Conservation (phyloP, 2,888 invertebrate genomes). For the Eretmocerus hayati region DNA sequence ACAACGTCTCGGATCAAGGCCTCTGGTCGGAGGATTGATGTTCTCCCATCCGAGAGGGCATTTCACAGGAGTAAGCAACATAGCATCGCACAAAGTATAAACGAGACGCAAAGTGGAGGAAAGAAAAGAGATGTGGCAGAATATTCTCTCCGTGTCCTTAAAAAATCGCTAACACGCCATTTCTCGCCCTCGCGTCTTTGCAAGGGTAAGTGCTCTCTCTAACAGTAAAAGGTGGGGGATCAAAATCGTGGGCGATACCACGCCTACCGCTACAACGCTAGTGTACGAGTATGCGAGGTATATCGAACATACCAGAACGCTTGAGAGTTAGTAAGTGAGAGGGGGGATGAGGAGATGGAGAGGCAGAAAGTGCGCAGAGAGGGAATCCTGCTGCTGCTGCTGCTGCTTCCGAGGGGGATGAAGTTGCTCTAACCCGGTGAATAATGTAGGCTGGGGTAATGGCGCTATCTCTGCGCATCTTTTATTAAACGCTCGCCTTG, state of each 20-base stretch:
- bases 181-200: slow-evolving; percentile 7
- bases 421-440: slow-evolving; percentile 46
- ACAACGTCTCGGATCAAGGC: too few species aligned
- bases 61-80: neutral
- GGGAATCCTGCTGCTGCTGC: too few species aligned
- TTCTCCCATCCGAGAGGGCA: too few species aligned
- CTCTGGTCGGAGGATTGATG: too few species aligned
- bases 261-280: slow-evolving; percentile 20
- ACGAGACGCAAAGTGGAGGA: slow-evolving; percentile 2
- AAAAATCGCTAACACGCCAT: slow-evolving; percentile 20
- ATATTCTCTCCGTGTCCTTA: slow-evolving; percentile 17
- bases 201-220: slow-evolving; percentile 3
- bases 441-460: slow-evolving; percentile 47
- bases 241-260: too few species aligned
- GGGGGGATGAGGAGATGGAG: slow-evolving; percentile 25
- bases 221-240: too few species aligned
- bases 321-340: too few species aligned
- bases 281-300: slow-evolving; percentile 24
- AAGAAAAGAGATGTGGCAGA: slow-evolving; percentile 1
- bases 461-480: slow-evolving; percentile 49
- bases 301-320: too few species aligned
- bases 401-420: slow-evolving; percentile 20
- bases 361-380: slow-evolving; percentile 19
- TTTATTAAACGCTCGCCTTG: slow-evolving; percentile 42
- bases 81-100: neutral